Base-by-base conservation (phyloP, 2,113 vertebrate species). In the Salminus brasiliensis region DNA sequence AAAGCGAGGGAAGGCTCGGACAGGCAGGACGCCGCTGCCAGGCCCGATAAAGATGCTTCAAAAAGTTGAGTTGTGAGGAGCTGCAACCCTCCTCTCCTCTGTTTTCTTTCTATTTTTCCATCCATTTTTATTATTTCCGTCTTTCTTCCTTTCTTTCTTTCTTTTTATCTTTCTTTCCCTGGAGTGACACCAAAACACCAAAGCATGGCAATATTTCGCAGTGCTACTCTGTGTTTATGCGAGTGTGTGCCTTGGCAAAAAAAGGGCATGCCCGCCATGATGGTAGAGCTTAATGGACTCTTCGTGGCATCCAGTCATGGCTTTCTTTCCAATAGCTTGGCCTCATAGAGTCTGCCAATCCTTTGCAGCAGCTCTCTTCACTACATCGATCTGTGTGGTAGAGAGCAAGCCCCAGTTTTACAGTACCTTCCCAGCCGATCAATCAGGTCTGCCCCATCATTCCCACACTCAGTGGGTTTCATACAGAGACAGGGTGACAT, bases 41-140 rank as follows among this genome's bases (percentile, higher is more conserved):
- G 91, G 87, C 87, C 86, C 86, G 90, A 93, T 93, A 93, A 93
- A 93, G 93, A 93, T 91, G 88, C 92, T 90, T 93, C 89, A 92
- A 89, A 82, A 92, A 91, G 86, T 90, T 85, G 88, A 90, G 89
- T 86, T 52, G 84, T 81, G 84, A 89, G 87, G 45, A 53, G 45
- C 84, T 81, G 82, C 83, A 87, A 85, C 86, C 90, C 87, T 90
- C 88, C 88, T 91, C 90, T 89, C 85, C 39, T 59, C 45, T 45
- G 73, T 76, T 72, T 85, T 73, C 75, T 80, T 65, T 36, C 62
- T 66, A 39, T 72, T 16, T 47, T 47, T 36, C n/a, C 36, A 11
- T 66, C 9, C 39, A 11, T 85, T 68, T 79, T 79, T n/a, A n/a
- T n/a, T n/a, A n/a, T 87, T 88, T 87, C 84, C 87, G 3, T 57